These are phyloP conservation scores for Chironomus tentans DNA, from an alignment of 2,888 invertebrate species.

Conservation along the genomic window DNA sequence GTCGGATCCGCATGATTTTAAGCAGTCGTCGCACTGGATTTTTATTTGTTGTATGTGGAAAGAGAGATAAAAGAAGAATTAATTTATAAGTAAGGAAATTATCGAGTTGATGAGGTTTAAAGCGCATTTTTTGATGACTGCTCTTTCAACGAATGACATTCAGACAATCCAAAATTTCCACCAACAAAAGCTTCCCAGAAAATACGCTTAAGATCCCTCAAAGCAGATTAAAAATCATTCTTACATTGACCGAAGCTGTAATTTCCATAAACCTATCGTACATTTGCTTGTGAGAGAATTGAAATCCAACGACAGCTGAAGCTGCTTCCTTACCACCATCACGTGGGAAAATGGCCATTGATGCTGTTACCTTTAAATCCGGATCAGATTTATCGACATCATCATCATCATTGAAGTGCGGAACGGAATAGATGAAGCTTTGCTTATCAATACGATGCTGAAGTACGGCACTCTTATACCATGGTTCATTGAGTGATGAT, in stretches of 20 bases:
- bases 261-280: conserved; percentile 60
- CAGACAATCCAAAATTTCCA: no score
- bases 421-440: conserved; percentile 69
- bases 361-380: conserved; percentile 65
- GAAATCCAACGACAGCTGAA: conserved; percentile 81
- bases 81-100: conserved; percentile 30
- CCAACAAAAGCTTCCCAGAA: no score
- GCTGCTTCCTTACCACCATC: conserved; percentile 69
- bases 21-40: conserved; percentile 44
- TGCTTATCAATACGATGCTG: conserved; percentile 60
- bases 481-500: conserved; percentile 76
- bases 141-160: no score
- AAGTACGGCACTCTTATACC: conserved; percentile 84
- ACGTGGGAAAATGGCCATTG: conserved; percentile 73
- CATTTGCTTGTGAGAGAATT: conserved; percentile 65
- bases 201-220: no score
- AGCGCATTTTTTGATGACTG: no score
- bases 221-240: conserved; percentile 25
- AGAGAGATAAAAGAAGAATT: no score
- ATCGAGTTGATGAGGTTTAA: conserved; percentile 1
- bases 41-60: not conserved
- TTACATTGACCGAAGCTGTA: conserved; percentile 47
- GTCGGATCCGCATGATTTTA: conserved; percentile 50
- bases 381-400: conserved; percentile 40
- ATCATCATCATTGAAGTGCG: conserved; percentile 45